Conservation (phyloP, 1,140 invertebrate species). For the Archivesica marissinica region DNA sequence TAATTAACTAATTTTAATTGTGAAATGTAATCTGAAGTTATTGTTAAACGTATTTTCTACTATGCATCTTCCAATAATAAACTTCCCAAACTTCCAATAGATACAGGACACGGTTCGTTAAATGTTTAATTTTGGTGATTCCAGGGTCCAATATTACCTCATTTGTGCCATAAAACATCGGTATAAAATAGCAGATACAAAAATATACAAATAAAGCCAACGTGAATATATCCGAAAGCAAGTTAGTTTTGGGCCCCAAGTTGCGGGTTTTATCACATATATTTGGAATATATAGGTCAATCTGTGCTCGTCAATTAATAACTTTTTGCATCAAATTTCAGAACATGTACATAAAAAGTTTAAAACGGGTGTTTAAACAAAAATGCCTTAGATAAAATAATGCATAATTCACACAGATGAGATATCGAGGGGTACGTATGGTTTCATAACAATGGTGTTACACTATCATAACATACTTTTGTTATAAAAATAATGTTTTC, state of each 20-base stretch:
- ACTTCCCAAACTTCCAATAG: too few species aligned
- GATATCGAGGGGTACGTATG: neutral
- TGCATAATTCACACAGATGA: neutral
- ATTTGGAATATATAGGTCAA: slow-evolving; percentile 14
- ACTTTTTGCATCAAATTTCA: neutral
- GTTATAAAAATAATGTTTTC: slow-evolving; percentile 16
- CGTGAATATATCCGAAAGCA: neutral
- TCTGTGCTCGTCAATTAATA: neutral
- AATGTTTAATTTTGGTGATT: too few species aligned
- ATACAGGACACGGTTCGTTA: too few species aligned
- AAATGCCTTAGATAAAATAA: too few species aligned
- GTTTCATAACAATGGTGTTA: neutral
- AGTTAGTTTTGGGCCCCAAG: slow-evolving; percentile 27
- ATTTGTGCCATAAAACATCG: too few species aligned
- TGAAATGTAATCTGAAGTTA: too few species aligned
- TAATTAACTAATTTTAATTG: too few species aligned
- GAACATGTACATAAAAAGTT: neutral
- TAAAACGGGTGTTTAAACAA: neutral
- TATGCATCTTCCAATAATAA: too few species aligned
- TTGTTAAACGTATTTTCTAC: too few species aligned
- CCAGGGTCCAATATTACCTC: too few species aligned
- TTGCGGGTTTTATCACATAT: slow-evolving; percentile 14
- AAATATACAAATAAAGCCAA: slow-evolving; percentile 23
- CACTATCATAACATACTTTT: neutral
- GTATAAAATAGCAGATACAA: slow-evolving; percentile 6